phyloP scores from a whole-genome alignment of 2,113 vertebrate genomes.

The Phrynocephalus versicolor region DNA sequence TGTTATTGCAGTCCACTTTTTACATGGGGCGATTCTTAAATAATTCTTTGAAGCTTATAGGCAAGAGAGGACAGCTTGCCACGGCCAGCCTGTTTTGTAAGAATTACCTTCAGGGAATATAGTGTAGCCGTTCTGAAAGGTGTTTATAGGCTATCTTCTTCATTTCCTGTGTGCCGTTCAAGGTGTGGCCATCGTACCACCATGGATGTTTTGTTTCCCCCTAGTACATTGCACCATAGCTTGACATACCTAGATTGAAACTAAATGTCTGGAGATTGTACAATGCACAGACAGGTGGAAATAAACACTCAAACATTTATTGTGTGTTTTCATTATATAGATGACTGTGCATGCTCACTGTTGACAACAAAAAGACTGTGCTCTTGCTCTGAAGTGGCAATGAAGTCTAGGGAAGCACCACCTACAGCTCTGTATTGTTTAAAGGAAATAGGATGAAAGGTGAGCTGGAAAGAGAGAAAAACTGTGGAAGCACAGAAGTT shows the following conservation, averaged over 20 bases:
- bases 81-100: background rate
- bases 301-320: conserved; percentile 8
- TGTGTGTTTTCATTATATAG: conserved; percentile 30
- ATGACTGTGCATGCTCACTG: conserved; percentile 9
- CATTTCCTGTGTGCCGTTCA: background rate
- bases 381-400: background rate
- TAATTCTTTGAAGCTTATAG: background rate
- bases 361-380: background rate
- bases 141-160: background rate
- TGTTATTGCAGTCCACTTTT: background rate
- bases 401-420: background rate
- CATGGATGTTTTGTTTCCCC: conserved; percentile 3
- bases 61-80: background rate
- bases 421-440: background rate
- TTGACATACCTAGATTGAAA: conserved; percentile 23
- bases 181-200: background rate
- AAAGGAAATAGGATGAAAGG: background rate
- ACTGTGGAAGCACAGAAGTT: too few relatives aligned
- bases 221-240: background rate
- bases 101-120: background rate
- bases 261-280: conserved; percentile 1
- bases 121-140: background rate
- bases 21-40: background rate
- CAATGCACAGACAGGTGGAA: conserved; percentile 5
- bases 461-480: background rate